A percentile compares a stretch with the other conserved stretches of the same genome.
phyloP scores from a whole-genome alignment of 2,888 invertebrate genomes.

The Ptilodon capucinus region DNA sequence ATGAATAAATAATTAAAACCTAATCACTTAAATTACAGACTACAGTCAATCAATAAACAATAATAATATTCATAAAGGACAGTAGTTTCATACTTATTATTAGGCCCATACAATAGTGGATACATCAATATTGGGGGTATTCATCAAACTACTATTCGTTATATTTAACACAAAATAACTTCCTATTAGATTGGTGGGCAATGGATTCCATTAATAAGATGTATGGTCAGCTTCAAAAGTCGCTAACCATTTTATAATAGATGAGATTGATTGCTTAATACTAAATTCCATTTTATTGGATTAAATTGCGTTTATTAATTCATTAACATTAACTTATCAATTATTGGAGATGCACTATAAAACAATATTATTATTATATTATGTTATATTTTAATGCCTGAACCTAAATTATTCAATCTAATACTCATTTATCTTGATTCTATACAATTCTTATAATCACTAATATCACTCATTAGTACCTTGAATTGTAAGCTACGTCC shows the following conservation, averaged over 20 bases:
- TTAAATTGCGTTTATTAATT: not conserved
- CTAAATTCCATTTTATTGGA: not conserved
- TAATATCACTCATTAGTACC: not conserved
- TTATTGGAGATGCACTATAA: not conserved
- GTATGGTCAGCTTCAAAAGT: no score
- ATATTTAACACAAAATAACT: not conserved
- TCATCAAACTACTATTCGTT: not conserved
- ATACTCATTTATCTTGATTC: not conserved
- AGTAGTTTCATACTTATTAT: not conserved
- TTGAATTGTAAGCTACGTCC: not conserved
- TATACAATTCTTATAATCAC: not conserved
- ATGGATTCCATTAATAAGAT: not conserved
- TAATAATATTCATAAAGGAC: not conserved
- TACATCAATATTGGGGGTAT: no score
- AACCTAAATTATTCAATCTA: not conserved
- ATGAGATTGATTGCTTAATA: not conserved
- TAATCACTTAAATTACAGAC: slow-evolving; percentile 3
- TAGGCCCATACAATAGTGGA: no score
- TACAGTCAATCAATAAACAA: slow-evolving; percentile 15
- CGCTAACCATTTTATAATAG: no score
- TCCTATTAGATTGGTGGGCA: not conserved
- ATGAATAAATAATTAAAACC: slow-evolving; percentile 42
- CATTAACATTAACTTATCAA: not conserved
- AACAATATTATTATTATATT: no score
- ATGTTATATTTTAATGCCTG: no score